Evolutionary conservation across 2,888 invertebrate species (phyloP).

Genomic region (Cordylochernes scorpioides): DNA sequence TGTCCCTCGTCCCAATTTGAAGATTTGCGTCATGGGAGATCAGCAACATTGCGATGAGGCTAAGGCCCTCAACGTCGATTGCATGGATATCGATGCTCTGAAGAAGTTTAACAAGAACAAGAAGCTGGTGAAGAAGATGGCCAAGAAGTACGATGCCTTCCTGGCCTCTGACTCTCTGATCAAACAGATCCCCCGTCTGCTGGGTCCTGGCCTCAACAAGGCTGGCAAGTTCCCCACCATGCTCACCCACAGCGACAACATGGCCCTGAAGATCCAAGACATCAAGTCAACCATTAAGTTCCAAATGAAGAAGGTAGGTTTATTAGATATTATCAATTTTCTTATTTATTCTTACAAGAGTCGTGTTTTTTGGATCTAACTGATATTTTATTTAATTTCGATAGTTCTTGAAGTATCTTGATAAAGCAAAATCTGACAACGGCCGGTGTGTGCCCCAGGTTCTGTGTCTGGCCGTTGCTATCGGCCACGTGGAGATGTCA

Average conservation of each 20-base stretch:
- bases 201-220: constrained; percentile 97
- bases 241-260: constrained; percentile 82
- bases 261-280: constrained; percentile 87
- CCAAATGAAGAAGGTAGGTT: constrained; percentile 94
- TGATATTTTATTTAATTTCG: too few relatives aligned
- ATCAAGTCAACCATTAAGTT: constrained; percentile 98
- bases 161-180: constrained; percentile 94
- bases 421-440: too few relatives aligned
- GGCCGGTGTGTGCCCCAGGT: constrained; percentile 37
- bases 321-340: too few relatives aligned
- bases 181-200: constrained; percentile 91
- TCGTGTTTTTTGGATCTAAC: too few relatives aligned
- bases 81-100: constrained; percentile 91
- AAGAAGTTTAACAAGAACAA: constrained; percentile 99
- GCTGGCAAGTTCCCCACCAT: constrained; percentile 99
- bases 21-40: constrained; percentile 90
- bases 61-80: constrained; percentile 57
- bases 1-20: constrained; percentile 93
- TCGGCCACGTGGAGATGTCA: constrained; percentile 87
- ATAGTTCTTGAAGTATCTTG: too few relatives aligned
- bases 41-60: constrained; percentile 99
- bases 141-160: constrained; percentile 81
- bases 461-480: constrained; percentile 85
- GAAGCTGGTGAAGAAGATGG: too few relatives aligned
- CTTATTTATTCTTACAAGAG: too few relatives aligned